Evolutionary conservation across 2,113 vertebrate genomes (phyloP).

Genomic region (Lagopus leucura): DNA sequence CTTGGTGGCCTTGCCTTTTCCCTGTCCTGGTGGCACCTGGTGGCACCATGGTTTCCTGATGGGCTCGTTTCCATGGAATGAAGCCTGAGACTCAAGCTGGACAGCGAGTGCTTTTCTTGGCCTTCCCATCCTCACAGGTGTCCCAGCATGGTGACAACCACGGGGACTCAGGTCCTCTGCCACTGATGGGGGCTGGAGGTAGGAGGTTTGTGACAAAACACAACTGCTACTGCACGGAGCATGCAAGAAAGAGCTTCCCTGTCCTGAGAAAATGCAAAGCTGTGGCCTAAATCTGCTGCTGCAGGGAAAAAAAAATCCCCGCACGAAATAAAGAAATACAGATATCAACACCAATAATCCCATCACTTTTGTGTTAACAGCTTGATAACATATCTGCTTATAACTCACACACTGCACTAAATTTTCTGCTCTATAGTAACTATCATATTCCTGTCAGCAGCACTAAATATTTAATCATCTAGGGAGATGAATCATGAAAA

Average conservation of each 20-base stretch:
- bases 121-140: neutral
- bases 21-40: accelerated
- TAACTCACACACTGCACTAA: slow-evolving; percentile 19
- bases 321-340: slow-evolving; percentile 27
- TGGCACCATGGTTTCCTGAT: neutral
- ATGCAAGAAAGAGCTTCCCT: neutral
- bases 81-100: neutral
- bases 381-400: slow-evolving; percentile 53
- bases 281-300: slow-evolving; percentile 11
- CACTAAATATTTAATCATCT: slow-evolving; percentile 62
- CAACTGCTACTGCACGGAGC: neutral
- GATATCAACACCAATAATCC: slow-evolving; percentile 49
- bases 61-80: neutral
- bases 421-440: slow-evolving; percentile 52
- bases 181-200: neutral
- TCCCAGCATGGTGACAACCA: neutral
- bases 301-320: neutral
- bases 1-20: neutral
- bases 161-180: neutral
- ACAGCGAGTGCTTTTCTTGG: neutral
- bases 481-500: slow-evolving; percentile 42
- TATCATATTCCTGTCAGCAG: slow-evolving; percentile 40
- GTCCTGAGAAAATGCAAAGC: neutral
- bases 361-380: slow-evolving; percentile 46
- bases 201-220: accelerated